Percentiles rank a stretch among this genome's conserved stretches.
Evolutionary conservation across 2,797 vertebrate genomes (phyloP).

Genomic region (Onychomys arenicola): DNA sequence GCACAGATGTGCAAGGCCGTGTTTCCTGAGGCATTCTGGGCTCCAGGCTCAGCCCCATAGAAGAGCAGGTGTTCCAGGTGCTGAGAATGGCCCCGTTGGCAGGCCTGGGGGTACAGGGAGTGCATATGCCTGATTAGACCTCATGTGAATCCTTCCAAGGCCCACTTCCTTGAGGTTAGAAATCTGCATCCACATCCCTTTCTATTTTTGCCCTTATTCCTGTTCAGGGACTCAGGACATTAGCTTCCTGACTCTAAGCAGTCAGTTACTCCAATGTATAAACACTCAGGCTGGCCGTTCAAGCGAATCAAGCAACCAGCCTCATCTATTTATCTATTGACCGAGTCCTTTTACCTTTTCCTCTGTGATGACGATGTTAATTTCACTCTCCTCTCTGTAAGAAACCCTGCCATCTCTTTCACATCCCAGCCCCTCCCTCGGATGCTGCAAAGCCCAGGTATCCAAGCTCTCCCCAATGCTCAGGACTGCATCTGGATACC

Average conservation of each 20-base stretch:
- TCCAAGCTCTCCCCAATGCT: not conserved
- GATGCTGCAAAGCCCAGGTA: not conserved
- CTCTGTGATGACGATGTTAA: not conserved
- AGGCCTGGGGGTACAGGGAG: constrained; percentile 88
- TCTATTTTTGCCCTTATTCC: not conserved
- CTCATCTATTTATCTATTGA: rapidly evolving
- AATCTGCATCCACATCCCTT: not conserved
- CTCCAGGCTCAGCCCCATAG: constrained; percentile 94
- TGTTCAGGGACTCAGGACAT: not conserved
- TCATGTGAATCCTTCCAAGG: not conserved
- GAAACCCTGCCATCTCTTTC: not conserved
- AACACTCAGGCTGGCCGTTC: not conserved
- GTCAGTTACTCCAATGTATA: not conserved
- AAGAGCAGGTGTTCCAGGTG: constrained; percentile 97
- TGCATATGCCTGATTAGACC: not conserved
- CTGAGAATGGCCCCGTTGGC: constrained; percentile 95
- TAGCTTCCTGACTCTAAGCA: not conserved
- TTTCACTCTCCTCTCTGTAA: not conserved
- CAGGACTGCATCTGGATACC: constrained; percentile 82
- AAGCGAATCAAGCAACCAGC: not conserved
- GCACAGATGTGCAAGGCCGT: constrained; percentile 97
- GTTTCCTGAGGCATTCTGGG: constrained; percentile 96
- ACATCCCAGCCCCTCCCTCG: not conserved
- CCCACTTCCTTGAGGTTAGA: not conserved
- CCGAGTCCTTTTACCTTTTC: too few species aligned